Conservation (phyloP, 2,888 invertebrate species). For the Psylliodes chrysocephalus region DNA sequence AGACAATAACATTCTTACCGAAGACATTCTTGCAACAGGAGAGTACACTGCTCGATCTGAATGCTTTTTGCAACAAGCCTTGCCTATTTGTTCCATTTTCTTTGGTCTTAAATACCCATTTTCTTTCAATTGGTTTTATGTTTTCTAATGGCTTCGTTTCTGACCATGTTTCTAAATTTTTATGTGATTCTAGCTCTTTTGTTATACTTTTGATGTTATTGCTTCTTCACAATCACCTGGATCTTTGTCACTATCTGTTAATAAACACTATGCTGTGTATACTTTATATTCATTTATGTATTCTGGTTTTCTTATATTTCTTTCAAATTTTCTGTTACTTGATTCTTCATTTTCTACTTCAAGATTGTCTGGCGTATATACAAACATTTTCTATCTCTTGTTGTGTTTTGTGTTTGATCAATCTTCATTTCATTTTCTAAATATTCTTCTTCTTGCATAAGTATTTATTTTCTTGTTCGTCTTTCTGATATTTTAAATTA, state of each 20-base stretch:
- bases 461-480: too few species aligned
- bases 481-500: too few species aligned
- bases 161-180: constrained; percentile 27
- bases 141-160: constrained; percentile 29
- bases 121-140: constrained; percentile 26
- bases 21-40: too few species aligned
- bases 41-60: too few species aligned
- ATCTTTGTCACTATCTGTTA: not conserved
- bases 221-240: constrained; percentile 16
- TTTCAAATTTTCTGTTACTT: constrained; percentile 35
- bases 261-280: constrained; percentile 23
- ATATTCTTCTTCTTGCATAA: too few species aligned
- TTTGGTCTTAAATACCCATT: constrained; percentile 44
- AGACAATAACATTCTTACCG: too few species aligned
- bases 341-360: not conserved
- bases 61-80: too few species aligned
- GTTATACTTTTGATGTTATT: not conserved
- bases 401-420: too few species aligned
- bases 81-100: constrained; percentile 32
- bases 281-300: constrained; percentile 5
- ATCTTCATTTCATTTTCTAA: too few species aligned
- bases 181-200: constrained; percentile 32
- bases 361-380: not conserved
- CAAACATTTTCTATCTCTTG: not conserved
- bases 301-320: constrained; percentile 30